phyloP scores from a whole-genome alignment of 2,113 vertebrate species.

The Myrmecophaga tridactyla region DNA sequence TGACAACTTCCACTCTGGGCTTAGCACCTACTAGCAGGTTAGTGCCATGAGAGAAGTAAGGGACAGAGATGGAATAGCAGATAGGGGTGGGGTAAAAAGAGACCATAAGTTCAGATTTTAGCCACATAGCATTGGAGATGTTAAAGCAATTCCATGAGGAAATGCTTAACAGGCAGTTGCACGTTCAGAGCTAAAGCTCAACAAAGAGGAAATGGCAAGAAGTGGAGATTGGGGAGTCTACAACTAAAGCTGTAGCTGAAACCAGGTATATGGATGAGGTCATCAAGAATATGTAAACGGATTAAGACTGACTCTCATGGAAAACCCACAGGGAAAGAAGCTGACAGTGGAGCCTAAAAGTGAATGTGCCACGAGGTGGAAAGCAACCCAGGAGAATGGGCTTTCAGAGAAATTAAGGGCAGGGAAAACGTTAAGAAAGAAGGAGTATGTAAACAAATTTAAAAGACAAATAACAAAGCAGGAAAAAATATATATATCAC shows the following conservation, averaged over 20 bases:
- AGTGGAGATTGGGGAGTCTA: fast-evolving
- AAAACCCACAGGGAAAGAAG: background rate
- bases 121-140: fast-evolving
- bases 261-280: no score
- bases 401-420: background rate
- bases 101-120: fast-evolving
- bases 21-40: no score
- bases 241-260: background rate
- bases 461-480: background rate
- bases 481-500: fast-evolving
- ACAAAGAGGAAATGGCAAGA: no score
- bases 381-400: background rate
- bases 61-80: background rate
- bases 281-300: no score
- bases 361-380: background rate
- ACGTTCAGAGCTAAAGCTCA: background rate
- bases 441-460: fast-evolving
- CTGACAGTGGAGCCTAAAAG: fast-evolving
- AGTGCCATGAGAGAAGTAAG: background rate
- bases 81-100: fast-evolving
- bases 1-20: background rate
- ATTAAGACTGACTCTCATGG: fast-evolving
- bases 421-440: fast-evolving
- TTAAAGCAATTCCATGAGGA: fast-evolving
- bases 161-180: no score